phyloP scores from a whole-genome alignment of 2,113 vertebrate genomes.

The Labeo catla region DNA sequence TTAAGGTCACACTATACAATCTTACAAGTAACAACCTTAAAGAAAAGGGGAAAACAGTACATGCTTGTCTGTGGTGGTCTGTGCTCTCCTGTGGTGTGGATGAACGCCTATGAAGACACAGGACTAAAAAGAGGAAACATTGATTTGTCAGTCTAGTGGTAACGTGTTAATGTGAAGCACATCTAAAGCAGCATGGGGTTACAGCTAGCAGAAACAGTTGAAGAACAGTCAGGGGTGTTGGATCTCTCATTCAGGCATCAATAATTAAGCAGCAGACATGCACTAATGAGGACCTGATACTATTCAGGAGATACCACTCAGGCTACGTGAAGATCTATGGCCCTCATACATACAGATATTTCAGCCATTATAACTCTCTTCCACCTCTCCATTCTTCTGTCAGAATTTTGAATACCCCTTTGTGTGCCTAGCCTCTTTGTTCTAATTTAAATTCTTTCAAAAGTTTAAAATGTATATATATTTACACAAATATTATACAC shows the following conservation, averaged over 20 bases:
- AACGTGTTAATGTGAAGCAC: slow-evolving; percentile 22
- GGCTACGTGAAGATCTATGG: slow-evolving; percentile 27
- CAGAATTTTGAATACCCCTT: background rate
- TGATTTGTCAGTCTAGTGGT: slow-evolving; percentile 3
- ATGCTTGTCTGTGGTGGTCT: background rate
- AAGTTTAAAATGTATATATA: background rate
- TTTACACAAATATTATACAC: too few species aligned
- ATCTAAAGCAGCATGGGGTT: background rate
- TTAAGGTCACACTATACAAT: too few species aligned
- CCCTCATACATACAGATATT: slow-evolving; percentile 16
- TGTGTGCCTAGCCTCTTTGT: background rate
- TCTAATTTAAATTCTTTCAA: background rate
- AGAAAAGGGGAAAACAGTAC: background rate
- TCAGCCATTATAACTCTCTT: background rate
- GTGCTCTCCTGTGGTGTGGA: background rate
- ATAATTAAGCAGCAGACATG: slow-evolving; percentile 48
- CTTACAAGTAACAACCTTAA: background rate
- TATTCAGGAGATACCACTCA: slow-evolving; percentile 40
- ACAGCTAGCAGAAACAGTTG: background rate
- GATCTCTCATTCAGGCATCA: slow-evolving; percentile 39
- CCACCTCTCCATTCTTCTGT: background rate
- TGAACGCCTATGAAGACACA: background rate
- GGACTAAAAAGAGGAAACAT: background rate
- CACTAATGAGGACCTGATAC: slow-evolving; percentile 47
- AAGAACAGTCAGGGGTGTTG: background rate